Conservation (phyloP, 2,888 invertebrate genomes). For the Crepidodera aurea region DNA sequence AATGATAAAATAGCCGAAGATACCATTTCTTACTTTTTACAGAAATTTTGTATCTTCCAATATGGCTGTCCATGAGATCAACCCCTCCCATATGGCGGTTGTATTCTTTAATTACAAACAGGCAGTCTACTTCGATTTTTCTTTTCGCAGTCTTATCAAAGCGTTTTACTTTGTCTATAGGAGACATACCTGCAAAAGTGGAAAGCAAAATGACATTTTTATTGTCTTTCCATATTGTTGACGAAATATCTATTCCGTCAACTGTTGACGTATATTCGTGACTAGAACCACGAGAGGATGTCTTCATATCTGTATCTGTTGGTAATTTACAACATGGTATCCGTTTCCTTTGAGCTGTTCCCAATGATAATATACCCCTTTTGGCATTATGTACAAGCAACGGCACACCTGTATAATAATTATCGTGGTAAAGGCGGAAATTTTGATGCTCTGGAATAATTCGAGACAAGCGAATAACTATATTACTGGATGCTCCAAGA, state of each 20-base stretch:
- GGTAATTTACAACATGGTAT: neutral
- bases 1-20: neutral
- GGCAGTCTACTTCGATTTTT: neutral
- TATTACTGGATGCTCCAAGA: constrained; percentile 1
- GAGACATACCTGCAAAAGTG: neutral
- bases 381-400: constrained; percentile 4
- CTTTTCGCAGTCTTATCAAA: neutral
- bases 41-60: neutral
- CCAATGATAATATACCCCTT: constrained; percentile 18
- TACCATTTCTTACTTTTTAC: constrained; percentile 2
- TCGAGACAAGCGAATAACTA: constrained; percentile 3
- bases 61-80: neutral
- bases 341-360: constrained; percentile 21
- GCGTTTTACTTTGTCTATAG: neutral
- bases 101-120: neutral
- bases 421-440: constrained; percentile 12
- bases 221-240: constrained; percentile 8
- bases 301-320: no score
- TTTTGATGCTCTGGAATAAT: no score
- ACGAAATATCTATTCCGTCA: neutral
- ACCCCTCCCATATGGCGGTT: constrained; percentile 5
- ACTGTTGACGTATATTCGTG: neutral
- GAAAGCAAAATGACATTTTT: neutral
- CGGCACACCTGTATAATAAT: constrained; percentile 6
- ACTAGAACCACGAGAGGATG: neutral